phyloP scores from a whole-genome alignment of 1,140 invertebrate species.

The Acromyrmex heyeri region DNA sequence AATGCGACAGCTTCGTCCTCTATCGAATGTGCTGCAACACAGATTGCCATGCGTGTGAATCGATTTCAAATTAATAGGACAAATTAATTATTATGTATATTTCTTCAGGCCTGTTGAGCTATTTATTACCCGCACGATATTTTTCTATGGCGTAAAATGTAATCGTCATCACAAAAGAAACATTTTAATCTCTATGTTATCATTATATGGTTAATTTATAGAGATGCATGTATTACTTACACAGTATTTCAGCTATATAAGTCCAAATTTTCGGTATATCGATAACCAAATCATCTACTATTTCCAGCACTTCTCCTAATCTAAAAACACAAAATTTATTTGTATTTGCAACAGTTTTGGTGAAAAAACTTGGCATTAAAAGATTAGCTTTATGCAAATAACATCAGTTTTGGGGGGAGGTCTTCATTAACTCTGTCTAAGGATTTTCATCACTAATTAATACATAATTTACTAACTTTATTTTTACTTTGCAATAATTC shows the following conservation, averaged over 20 bases:
- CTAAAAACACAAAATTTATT: conserved; percentile 74
- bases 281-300: conserved; percentile 89
- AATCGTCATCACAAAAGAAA: conserved; percentile 77
- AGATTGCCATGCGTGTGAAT: conserved; percentile 37
- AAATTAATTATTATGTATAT: conserved; percentile 24
- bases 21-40: conserved; percentile 86
- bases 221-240: conserved; percentile 82
- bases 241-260: conserved; percentile 90
- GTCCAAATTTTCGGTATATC: conserved; percentile 93
- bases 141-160: conserved; percentile 76
- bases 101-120: conserved; percentile 86
- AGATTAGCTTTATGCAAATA: conserved; percentile 28
- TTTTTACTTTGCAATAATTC: conserved; percentile 19
- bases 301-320: conserved; percentile 87
- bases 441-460: conserved; percentile 72
- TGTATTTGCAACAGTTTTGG: conserved; percentile 45
- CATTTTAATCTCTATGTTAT: conserved; percentile 13
- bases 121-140: conserved; percentile 78
- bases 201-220: not conserved
- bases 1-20: conserved; percentile 85
- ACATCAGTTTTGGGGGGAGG: conserved; percentile 76
- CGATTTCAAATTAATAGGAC: not conserved
- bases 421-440: conserved; percentile 42
- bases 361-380: not conserved
- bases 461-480: not conserved